Percentiles rank a stretch among this genome's conserved stretches.
Evolutionary conservation across 1,140 invertebrate genomes (phyloP).

Genomic region (Triops longicaudatus): DNA sequence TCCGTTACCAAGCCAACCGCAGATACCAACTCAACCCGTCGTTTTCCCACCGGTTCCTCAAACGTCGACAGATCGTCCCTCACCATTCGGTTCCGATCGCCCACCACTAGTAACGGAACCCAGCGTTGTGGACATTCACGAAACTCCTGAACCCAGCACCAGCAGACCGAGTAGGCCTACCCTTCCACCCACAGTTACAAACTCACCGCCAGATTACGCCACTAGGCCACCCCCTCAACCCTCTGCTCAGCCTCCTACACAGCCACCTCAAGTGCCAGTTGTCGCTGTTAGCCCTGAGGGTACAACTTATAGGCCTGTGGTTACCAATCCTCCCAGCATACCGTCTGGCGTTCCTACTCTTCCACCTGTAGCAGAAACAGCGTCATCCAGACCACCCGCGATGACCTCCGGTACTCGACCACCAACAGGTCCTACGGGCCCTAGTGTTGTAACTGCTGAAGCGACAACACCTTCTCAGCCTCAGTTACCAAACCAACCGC

Average conservation of each 20-base stretch:
- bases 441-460: no score
- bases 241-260: neutral
- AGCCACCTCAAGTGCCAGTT: neutral
- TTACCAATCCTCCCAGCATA: neutral
- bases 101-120: neutral
- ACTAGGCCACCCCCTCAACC: neutral
- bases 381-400: neutral
- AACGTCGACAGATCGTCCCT: neutral
- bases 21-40: neutral
- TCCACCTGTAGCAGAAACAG: neutral
- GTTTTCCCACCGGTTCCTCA: neutral
- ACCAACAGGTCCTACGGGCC: no score
- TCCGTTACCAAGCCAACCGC: neutral
- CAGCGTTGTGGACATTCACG: neutral
- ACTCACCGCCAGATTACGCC: conserved; percentile 21
- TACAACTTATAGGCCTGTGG: neutral
- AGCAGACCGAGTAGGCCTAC: neutral
- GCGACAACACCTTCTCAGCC: neutral
- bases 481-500: neutral
- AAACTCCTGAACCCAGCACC: neutral
- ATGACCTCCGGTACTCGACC: neutral
- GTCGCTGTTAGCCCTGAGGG: conserved; percentile 3
- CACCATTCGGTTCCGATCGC: neutral
- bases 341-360: conserved; percentile 16
- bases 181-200: neutral